These are phyloP conservation scores for Vulpes vulpes DNA, from an alignment of 2,113 vertebrate genomes.

Conservation along the genomic window DNA sequence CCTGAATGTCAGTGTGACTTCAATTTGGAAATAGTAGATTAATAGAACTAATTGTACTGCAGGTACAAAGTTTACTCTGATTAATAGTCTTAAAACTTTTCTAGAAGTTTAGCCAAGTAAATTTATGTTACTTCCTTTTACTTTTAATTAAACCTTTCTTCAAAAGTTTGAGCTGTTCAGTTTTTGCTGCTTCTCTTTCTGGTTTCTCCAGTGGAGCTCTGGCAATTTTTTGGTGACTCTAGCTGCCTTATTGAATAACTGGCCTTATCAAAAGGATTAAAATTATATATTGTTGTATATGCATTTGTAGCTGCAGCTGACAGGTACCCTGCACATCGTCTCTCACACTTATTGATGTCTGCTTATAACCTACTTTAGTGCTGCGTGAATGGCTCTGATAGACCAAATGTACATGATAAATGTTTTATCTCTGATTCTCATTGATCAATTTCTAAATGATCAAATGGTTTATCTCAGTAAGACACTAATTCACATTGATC, in stretches of 20 bases:
- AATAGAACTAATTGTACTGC: slow-evolving; percentile 86
- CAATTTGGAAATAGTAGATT: slow-evolving; percentile 85
- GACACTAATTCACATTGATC: slow-evolving; percentile 89
- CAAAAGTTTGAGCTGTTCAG: slow-evolving; percentile 28
- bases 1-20: slow-evolving; percentile 83
- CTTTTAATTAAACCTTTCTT: slow-evolving; percentile 72
- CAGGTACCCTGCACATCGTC: slow-evolving; percentile 46
- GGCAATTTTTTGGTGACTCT: slow-evolving; percentile 54
- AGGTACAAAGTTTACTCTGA: slow-evolving; percentile 74
- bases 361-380: slow-evolving; percentile 70
- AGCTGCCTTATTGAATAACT: slow-evolving; percentile 72
- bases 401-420: slow-evolving; percentile 82
- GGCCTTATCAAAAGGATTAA: slow-evolving; percentile 55
- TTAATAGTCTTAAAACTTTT: slow-evolving; percentile 78
- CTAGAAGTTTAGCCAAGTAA: slow-evolving; percentile 70
- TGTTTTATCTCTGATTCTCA: slow-evolving; percentile 85
- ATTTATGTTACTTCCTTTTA: slow-evolving; percentile 60
- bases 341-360: slow-evolving; percentile 74
- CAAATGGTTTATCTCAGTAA: slow-evolving; percentile 88
- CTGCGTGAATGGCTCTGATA: slow-evolving; percentile 67
- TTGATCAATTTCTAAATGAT: slow-evolving; percentile 89
- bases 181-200: slow-evolving; percentile 52
- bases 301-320: slow-evolving; percentile 56
- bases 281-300: neutral
- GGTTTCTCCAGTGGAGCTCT: slow-evolving; percentile 65